Base-by-base conservation (phyloP, 2,797 vertebrate species). In the Gymnothorax javanicus region DNA sequence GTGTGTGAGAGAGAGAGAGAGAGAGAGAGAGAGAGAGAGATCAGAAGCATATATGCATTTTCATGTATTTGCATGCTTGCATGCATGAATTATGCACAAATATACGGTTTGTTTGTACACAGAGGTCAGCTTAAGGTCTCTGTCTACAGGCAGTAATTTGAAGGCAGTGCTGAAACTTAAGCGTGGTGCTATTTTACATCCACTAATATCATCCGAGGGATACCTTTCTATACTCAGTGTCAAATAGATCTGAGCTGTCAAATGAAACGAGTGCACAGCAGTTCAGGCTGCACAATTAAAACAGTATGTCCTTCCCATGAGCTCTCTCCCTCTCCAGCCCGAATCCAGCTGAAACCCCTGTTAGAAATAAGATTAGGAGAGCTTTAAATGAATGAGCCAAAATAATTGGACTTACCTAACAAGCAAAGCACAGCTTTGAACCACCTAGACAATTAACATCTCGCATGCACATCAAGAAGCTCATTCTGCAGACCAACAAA, bases 231-330 rank as follows among this genome's bases (percentile, higher is more conserved):
- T 85, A 86, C 84, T 84, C 75, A 60, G 85, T 83, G 33, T 62
- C 56, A 71, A 50, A 52, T 75, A 82, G 84, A 87, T 87, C 64
- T 79, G 83, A 89, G 88, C 86, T 89, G 86, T 85, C 86, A 89
- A 33, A 67, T 58, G 54, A 82, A 89, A 58, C 56, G 43, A 57
- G 57, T 50, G n/a, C 84, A 62, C 52, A 81, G 83, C 57, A 79
- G 77, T 75, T 85, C 84, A 81, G 58, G 43, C 58, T 85, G 82
- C 54, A 83, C 59, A 73, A 86, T 60, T 58, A 54, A 54, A 84
- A 54, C 58, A 12, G 56, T 71, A n/a, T 54, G 84, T 85, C n/a
- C 25, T 75, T 58, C 2, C 56, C 57, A 15, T 27, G n/a, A 27
- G 54, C 12, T 43, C 73, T 52, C 5, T 77, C 73, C 6, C 0